Evolutionary conservation across 2,888 invertebrate species (phyloP), one percentile per base, ranked within the genome.

Genomic region (Tigriopus californicus): DNA sequence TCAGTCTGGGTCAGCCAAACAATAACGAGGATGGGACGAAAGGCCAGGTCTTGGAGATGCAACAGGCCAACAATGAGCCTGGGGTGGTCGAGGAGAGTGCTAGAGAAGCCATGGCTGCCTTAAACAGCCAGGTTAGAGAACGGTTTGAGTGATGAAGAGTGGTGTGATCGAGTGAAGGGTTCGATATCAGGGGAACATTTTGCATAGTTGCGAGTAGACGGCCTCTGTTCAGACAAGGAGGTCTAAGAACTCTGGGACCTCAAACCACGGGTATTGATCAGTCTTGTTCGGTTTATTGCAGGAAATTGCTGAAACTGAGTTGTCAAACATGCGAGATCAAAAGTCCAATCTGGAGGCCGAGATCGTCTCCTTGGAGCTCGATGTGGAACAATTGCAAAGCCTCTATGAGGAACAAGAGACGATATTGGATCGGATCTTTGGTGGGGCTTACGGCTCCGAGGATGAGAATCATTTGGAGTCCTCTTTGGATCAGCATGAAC

Each of bases 391-490:
- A 55, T 66, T 74, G 46, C 70, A 71, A 60, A 67, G 68, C 2
- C 64, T 74, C 1, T 72, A 74, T 62, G 69, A 58, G 18, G 46
- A 61, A 56, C 41, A 54, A 54, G 54, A 54, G 15, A 15, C 33
- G 10, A 15, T 54, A 2, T 41, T 54, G 18, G 18, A 18, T 24
- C 66, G 66, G 20, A 71, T 76, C 18, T 77, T 77, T 64, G 73
- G 73, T 22, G 74, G 75, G 0, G 69, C 71, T 41, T 76, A 76
- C 64, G 76, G 75, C 1, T 75, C 74, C 61, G 71, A 71, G 13
- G 63, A 68, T 54, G 77, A 77, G 65, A 74, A 75, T 65, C 66
- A 68, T 52, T 67, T 77, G 41, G 76, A 77, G 64, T 67, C 69
- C 41, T 70, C 74, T 63, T 67, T 73, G 51, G 75, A 76, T 63